Conservation (phyloP, 2,888 invertebrate genomes). For the Dicycla oo region DNA sequence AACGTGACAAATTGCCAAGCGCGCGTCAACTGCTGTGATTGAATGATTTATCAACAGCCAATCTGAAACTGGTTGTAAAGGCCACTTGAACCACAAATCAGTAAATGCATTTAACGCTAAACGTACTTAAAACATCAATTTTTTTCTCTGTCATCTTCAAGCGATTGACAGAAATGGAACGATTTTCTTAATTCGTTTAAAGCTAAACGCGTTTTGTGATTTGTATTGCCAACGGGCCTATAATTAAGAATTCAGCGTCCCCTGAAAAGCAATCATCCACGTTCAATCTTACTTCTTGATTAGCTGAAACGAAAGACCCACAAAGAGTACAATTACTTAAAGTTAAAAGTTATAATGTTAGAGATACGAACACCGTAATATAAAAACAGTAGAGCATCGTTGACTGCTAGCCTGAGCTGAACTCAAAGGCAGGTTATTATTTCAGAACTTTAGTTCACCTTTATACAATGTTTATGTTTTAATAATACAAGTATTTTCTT, state of each 20-base stretch:
- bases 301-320: slow-evolving; percentile 10
- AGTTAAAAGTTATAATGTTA: slow-evolving; percentile 10
- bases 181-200: no score
- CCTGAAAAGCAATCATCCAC: slow-evolving; percentile 18
- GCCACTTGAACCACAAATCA: no score
- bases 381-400: slow-evolving; percentile 19
- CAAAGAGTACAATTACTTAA: slow-evolving; percentile 34
- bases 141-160: no score
- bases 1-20: no score
- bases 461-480: slow-evolving; percentile 27
- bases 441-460: slow-evolving; percentile 39
- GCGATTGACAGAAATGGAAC: no score
- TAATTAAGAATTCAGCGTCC: neutral
- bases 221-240: no score
- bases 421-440: slow-evolving; percentile 43
- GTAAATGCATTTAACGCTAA: no score
- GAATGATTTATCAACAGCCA: no score
- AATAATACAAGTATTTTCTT: slow-evolving; percentile 26
- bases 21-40: no score
- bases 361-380: slow-evolving; percentile 11
- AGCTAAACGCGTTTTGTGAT: no score
- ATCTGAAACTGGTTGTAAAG: no score
- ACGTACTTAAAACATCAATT: no score
- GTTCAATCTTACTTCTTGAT: slow-evolving; percentile 18
- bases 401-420: slow-evolving; percentile 14